A percentile compares a stretch with the other conserved stretches of the same genome.
phyloP scores from a whole-genome alignment of 2,797 vertebrate genomes.

The Enteromius fasciolatus region DNA sequence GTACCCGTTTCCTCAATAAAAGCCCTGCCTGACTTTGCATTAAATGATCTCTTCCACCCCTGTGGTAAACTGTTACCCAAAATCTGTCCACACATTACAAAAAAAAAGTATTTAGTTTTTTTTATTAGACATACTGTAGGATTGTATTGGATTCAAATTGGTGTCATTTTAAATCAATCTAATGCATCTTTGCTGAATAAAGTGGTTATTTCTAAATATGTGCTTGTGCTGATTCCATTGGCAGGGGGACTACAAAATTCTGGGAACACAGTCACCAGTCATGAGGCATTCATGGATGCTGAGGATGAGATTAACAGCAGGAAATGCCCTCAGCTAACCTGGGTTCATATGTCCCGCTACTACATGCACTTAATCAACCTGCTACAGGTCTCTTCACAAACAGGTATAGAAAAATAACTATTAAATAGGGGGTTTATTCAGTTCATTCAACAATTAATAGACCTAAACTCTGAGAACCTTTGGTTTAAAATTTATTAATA shows the following conservation, averaged over 20 bases:
- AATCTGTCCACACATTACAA: neutral
- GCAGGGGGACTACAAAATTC: constrained; percentile 55
- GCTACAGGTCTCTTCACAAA: constrained; percentile 68
- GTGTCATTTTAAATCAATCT: neutral
- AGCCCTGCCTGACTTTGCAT: constrained; percentile 60
- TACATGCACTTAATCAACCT: constrained; percentile 77
- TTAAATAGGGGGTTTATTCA: neutral
- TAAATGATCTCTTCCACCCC: constrained; percentile 62
- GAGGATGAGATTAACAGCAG: constrained; percentile 16
- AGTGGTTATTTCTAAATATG: neutral
- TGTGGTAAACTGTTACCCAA: constrained; percentile 53
- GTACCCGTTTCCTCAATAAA: constrained; percentile 38
- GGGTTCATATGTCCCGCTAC: constrained; percentile 80
- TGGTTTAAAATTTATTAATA: too few species aligned
- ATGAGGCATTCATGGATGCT: constrained; percentile 25
- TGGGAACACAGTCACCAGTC: neutral
- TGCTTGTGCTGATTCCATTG: constrained; percentile 16
- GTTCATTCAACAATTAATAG: neutral
- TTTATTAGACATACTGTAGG: neutral
- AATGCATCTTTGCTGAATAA: neutral
- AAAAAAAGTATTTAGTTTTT: neutral
- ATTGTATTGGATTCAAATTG: neutral
- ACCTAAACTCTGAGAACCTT: neutral
- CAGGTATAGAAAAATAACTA: constrained; percentile 62
- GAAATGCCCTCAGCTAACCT: constrained; percentile 68